Evolutionary conservation across 2,888 invertebrate genomes (phyloP).

Genomic region (Lottia gigantea): DNA sequence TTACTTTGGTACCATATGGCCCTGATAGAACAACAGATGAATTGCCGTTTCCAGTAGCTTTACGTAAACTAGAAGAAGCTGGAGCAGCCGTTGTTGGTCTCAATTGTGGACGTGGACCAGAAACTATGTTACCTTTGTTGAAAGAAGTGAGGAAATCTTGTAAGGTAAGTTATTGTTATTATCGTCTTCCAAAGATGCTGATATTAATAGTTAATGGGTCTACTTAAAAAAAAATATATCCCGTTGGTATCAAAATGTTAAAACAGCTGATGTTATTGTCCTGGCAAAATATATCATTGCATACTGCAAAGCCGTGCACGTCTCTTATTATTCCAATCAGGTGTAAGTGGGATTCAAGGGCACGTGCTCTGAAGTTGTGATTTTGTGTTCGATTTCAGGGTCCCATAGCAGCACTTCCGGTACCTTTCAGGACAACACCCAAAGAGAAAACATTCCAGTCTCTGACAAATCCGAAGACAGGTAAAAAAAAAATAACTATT

Average conservation of each 20-base stretch:
- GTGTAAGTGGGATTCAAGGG: too few species aligned
- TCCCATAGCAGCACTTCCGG: conserved; percentile 53
- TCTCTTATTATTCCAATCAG: too few species aligned
- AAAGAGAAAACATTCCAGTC: conserved; percentile 46
- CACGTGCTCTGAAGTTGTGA: too few species aligned
- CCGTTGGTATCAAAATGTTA: too few species aligned
- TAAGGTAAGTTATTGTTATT: conserved; percentile 38
- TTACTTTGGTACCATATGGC: conserved; percentile 45
- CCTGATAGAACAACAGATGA: conserved; percentile 49
- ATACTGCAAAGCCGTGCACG: too few species aligned
- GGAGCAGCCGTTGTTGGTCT: conserved; percentile 62
- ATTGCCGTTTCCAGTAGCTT: conserved; percentile 50
- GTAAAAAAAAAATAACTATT: conserved; percentile 19
- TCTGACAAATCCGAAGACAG: conserved; percentile 35
- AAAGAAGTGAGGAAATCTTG: conserved; percentile 48
- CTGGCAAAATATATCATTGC: too few species aligned
- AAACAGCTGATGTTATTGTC: too few species aligned
- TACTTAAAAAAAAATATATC: too few species aligned
- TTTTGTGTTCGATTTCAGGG: conserved; percentile 32
- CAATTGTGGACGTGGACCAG: conserved; percentile 60
- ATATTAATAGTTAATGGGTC: too few species aligned
- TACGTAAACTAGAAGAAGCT: conserved; percentile 48
- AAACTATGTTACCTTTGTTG: conserved; percentile 52
- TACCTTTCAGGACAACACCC: conserved; percentile 46
- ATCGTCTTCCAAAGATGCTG: background rate